Evolutionary conservation across 1,140 invertebrate genomes (phyloP).

Genomic region (Coptotermes formosanus): DNA sequence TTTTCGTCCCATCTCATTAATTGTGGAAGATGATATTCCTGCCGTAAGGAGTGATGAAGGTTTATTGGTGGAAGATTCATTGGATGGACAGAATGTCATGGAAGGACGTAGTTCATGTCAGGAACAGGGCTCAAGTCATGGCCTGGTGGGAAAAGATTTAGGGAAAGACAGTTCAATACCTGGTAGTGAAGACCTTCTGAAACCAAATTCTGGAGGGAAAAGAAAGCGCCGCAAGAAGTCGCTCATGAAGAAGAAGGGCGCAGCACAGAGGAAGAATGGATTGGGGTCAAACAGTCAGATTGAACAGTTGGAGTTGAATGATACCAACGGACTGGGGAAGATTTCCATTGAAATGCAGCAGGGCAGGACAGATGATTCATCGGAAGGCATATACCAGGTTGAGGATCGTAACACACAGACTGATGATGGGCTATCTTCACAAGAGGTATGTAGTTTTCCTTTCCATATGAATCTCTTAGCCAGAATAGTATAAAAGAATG

Average conservation of each 20-base stretch:
- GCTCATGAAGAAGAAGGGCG: conserved; percentile 70
- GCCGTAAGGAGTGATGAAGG: background rate
- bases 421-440: background rate
- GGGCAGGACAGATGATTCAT: background rate
- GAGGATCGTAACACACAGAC: background rate
- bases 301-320: background rate
- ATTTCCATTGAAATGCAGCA: background rate
- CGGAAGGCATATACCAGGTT: background rate
- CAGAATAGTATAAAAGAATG: too few relatives aligned
- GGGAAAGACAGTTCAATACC: background rate
- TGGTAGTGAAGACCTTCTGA: background rate
- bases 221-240: conserved; percentile 70
- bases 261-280: background rate
- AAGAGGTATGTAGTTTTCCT: background rate
- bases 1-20: conserved; percentile 40
- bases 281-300: background rate
- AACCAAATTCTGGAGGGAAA: conserved; percentile 48
- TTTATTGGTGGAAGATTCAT: conserved; percentile 10
- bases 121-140: background rate
- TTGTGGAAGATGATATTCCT: background rate
- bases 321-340: background rate
- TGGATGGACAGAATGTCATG: background rate
- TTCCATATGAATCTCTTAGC: too few relatives aligned
- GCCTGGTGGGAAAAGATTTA: background rate
- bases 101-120: conserved; percentile 6